Conservation (phyloP, 2,888 invertebrate species). For the Phaedon cochleariae region DNA sequence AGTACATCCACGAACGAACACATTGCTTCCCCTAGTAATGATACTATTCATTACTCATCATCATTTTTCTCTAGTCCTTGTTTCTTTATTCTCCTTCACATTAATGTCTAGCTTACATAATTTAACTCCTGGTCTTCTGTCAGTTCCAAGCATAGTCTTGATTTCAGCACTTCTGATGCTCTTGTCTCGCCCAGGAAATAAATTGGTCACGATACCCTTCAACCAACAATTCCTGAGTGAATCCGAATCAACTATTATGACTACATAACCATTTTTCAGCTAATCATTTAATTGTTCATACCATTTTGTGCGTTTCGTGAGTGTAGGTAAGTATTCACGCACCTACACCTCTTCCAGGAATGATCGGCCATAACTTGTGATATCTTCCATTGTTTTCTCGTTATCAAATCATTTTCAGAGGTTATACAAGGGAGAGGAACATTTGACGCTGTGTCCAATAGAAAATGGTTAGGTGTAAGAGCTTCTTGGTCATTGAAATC, state of each 20-base stretch:
- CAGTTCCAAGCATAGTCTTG: too few relatives aligned
- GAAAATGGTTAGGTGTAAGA: background rate
- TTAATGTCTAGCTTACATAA: too few relatives aligned
- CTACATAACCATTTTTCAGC: background rate
- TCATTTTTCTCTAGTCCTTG: too few relatives aligned
- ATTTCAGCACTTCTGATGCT: background rate
- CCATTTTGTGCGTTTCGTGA: too few relatives aligned
- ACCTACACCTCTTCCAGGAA: background rate
- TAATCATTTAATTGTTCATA: background rate
- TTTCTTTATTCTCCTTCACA: too few relatives aligned
- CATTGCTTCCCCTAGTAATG: too few relatives aligned
- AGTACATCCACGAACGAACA: too few relatives aligned
- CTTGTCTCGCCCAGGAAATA: background rate
- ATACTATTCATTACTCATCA: too few relatives aligned
- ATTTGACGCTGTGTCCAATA: background rate
- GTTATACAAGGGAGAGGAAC: background rate
- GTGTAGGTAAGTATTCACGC: too few relatives aligned
- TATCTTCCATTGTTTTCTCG: background rate
- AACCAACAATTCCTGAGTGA: background rate
- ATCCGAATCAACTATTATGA: conserved; percentile 2
- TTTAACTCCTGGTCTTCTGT: too few relatives aligned
- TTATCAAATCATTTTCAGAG: background rate
- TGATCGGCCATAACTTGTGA: background rate
- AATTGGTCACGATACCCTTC: background rate
- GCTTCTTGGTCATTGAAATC: background rate